Evolutionary conservation across 2,888 invertebrate species (phyloP), one percentile per base, ranked within the genome.

Genomic region (Ormyrus nitidulus): DNA sequence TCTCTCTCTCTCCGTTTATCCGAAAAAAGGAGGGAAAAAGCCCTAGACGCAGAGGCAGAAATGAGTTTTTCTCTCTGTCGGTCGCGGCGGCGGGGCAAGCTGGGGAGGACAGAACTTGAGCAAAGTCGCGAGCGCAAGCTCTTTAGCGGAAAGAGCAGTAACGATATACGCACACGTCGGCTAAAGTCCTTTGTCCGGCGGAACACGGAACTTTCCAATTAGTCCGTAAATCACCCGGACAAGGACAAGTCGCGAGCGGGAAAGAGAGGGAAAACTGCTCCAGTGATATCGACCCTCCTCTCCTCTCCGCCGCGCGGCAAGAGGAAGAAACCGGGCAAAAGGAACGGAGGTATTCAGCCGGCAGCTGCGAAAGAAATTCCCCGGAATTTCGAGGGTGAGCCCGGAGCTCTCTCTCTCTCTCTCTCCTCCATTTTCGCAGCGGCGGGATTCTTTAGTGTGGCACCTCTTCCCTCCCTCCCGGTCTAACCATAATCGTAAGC

Each of bases 181-280:
- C 49, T 51, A 58, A 7, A 53, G 46, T 61, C 71, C 76, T 74
- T 77, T 79, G 77, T 79, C 77, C 74, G 72, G 61, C 51, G 76
- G 19, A 77, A 69, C 72, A 80, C 66, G 73, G 81, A 70, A 72
- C 80, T 83, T 81, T 79, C 81, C 83, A 81, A 83, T 83, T 83
- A 83, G 80, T 81, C 56, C 77, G 66, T 79, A 79, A 82, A 77
- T 80, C 77, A 82, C 77, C 64, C 49, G 77, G 74, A 75, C 78
- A 77, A 59, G 64, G 59, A 66, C 65, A 58, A 77, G 71, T 77
- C 77, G 62, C 61, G 34, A 51, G 76, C 49, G 54, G 75, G 58
- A 56, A 64, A 56, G 59, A 82, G 65, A 48, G 61, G 54, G 34
- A 54, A 34, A 53, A 48, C 7, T 54, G n/a, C 58, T n/a, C 9